These are phyloP conservation scores for Montipora efflorescens DNA, from an alignment of 64 coral and sea anemone species.

Conservation along the genomic window DNA sequence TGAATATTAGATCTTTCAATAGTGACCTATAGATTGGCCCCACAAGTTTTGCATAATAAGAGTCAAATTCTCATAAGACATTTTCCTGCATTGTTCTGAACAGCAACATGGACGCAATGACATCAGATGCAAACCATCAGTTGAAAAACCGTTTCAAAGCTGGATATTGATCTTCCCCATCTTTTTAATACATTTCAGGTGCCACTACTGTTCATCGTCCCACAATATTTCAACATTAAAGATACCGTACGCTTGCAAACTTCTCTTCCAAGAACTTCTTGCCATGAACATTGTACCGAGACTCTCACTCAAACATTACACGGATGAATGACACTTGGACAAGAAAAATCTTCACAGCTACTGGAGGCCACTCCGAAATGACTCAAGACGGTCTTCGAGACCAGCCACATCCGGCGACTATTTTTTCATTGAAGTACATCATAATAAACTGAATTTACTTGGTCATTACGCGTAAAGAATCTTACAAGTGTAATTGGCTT, in stretches of 20 bases:
- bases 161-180: too few species aligned
- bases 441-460: too few species aligned
- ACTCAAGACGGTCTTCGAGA: not conserved
- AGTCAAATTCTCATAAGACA: too few species aligned
- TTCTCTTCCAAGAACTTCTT: conserved; percentile 94
- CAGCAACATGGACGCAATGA: too few species aligned
- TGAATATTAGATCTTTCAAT: too few species aligned
- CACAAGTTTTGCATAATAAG: too few species aligned
- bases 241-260: conserved; percentile 97
- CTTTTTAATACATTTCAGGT: conserved; percentile 49
- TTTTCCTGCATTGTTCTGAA: too few species aligned
- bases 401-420: not conserved
- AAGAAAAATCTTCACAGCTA: not conserved
- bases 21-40: too few species aligned
- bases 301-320: conserved; percentile 93
- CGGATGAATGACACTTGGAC: conserved; percentile 64
- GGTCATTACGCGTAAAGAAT: too few species aligned
- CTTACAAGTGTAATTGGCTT: too few species aligned
- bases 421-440: not conserved
- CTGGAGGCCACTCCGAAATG: not conserved
- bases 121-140: too few species aligned
- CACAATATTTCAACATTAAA: conserved; percentile 90
- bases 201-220: conserved; percentile 92
- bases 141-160: too few species aligned
- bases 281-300: conserved; percentile 98